Evolutionary conservation across 2,797 vertebrate species (phyloP), one percentile per base, ranked within the genome.

Genomic region (Pelochelys cantorii): DNA sequence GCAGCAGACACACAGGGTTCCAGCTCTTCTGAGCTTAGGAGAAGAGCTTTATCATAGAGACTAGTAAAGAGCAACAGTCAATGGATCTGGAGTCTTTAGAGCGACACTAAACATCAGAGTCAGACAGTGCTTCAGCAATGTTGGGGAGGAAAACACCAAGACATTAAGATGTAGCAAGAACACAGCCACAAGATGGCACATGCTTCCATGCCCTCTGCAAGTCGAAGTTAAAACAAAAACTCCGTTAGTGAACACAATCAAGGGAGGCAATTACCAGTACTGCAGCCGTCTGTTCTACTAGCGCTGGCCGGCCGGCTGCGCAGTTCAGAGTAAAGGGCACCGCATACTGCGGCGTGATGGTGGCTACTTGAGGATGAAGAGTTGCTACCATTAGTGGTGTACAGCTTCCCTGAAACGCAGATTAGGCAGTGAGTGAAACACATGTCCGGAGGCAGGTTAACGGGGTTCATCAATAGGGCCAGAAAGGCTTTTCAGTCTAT

Each of bases 331-430:
- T 99, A 97, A 99, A 98, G 98, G 99, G 99, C 96, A 99, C 98
- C 97, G 99, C 99, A 97, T 99, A 99, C 98, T 99, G 99, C 98
- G 99, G 98, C 93, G 99, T 98, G 98, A 99, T 98, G 98, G 99
- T 99, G 97, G 99, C 98, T 98, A 99, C 98, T 98, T 99, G 99
- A 97, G 99, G 99, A 98, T 99, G 99, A 98, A 99, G 99, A 98
- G 99, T 99, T 98, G 99, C 99, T 98, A 99, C 99, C 99, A 99
- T 99, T 99, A 99, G 98, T 98, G 99, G 99, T 97, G 99, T 99
- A 97, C 99, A 99, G 99, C 99, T 99, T 98, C 99, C 99, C 99
- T 99, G 98, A 97, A 99, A 98, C 96, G 98, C 97, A 98, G 98
- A 98, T 98, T 95, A 98, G 98, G 98, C 98, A 98, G 98, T 98